Percentiles rank a stretch among this genome's conserved stretches.
phyloP scores from a whole-genome alignment of 1,140 invertebrate species.

The Melanaphis sacchari region DNA sequence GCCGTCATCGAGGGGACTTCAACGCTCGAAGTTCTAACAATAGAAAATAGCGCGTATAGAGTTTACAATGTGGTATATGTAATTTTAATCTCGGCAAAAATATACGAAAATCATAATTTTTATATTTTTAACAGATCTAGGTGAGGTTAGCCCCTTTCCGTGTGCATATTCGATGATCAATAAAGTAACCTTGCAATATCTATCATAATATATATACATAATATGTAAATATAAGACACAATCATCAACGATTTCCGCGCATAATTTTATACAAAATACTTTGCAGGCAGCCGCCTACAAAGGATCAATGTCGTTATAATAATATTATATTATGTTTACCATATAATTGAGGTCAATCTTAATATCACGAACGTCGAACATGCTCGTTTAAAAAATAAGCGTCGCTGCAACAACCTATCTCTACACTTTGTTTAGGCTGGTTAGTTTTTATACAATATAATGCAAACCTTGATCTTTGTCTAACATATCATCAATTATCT shows the following conservation, averaged over 20 bases:
- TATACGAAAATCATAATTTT: neutral
- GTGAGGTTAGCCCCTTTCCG: neutral
- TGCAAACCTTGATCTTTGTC: neutral
- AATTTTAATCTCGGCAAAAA: neutral
- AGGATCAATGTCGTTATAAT: slow-evolving; percentile 42
- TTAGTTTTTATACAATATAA: neutral
- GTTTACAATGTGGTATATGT: neutral
- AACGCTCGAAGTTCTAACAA: slow-evolving; percentile 31
- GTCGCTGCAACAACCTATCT: neutral
- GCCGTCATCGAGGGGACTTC: neutral
- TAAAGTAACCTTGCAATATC: slow-evolving; percentile 25
- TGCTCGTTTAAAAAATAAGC: neutral
- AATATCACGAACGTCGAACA: neutral
- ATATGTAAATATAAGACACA: neutral
- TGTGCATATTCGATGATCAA: neutral
- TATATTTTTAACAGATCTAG: neutral
- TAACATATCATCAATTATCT: neutral
- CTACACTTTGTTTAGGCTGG: neutral
- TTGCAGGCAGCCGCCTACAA: slow-evolving; percentile 15
- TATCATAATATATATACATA: neutral
- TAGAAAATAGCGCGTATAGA: neutral
- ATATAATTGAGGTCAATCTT: slow-evolving; percentile 26
- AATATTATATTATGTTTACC: neutral
- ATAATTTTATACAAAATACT: neutral
- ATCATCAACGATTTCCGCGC: neutral